Base-by-base conservation (phyloP, 2,113 vertebrate species). In the Lophotis ruficrista region DNA sequence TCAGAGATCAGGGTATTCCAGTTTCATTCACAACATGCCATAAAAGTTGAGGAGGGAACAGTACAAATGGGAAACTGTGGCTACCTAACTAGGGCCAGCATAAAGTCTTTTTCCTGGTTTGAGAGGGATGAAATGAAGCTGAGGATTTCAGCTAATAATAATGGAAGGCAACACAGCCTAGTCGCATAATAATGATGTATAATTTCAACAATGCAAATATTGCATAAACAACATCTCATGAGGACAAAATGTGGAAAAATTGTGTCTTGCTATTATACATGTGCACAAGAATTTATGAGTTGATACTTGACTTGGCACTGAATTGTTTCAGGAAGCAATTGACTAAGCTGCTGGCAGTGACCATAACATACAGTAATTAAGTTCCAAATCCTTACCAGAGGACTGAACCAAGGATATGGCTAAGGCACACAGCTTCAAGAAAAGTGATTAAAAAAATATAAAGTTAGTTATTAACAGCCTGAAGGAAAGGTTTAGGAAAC, bases 401-500 rank as follows among this genome's bases (percentile, higher is more conserved):
- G 87, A 83, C 84, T 4, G 0, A 92, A 94, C 81, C 65, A 89
- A 85, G 76, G 56, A 79, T 93, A 90, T 35, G 89, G 91, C 92
- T 91, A 87, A 72, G 47, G 89, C 77, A 93, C 41, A 93, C 7
- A 88, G 75, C 88, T 90, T 93, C 76, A 84, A 96, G 83, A 93
- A 91, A 90, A 87, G 75, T 83, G 69, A 94, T 91, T 96, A 31
- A 87, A 82, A 80, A 87, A 33, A 1, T 60, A 87, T 28, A 61
- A 95, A 91, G 94, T 96, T 97, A 96, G 92, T 66, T 93, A 96
- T 97, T 97, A 97, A 96, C 87, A 90, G 96, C 87, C 89, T 89
- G 86, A 90, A 96, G 88, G 75, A 89, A 70, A 91, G 31, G 70
- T 72, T 94, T 82, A 91, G 35, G 56, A 96, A 96, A 94, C 91